These are phyloP conservation scores for Drosophila subobscura DNA, from an alignment of 1,140 invertebrate species.

Conservation along the genomic window DNA sequence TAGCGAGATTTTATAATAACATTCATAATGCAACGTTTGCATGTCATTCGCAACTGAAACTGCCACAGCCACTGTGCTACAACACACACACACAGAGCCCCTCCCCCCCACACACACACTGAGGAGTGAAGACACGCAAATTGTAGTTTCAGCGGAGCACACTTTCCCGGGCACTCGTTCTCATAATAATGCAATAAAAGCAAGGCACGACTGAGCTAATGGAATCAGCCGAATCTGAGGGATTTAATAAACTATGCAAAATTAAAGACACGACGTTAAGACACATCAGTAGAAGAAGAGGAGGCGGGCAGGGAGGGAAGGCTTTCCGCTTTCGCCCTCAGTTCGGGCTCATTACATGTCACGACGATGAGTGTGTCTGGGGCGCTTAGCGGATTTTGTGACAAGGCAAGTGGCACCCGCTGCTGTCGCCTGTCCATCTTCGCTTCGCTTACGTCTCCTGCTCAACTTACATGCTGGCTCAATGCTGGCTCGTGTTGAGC, in stretches of 20 bases:
- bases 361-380: slow-evolving; percentile 28
- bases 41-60: slow-evolving; percentile 64
- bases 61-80: slow-evolving; percentile 4
- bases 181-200: slow-evolving; percentile 45
- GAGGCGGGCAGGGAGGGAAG: too few species aligned
- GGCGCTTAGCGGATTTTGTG: slow-evolving; percentile 53
- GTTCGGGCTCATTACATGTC: slow-evolving; percentile 44
- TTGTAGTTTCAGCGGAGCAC: slow-evolving; percentile 50
- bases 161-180: slow-evolving; percentile 38
- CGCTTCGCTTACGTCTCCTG: too few species aligned
- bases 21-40: slow-evolving; percentile 80
- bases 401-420: slow-evolving; percentile 29
- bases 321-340: not conserved
- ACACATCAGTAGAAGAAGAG: too few species aligned
- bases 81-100: too few species aligned
- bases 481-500: slow-evolving; percentile 24
- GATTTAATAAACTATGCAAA: slow-evolving; percentile 37
- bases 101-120: not conserved
- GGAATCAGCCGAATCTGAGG: slow-evolving; percentile 27
- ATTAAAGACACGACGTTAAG: slow-evolving; percentile 14
- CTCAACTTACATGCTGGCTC: too few species aligned
- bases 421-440: too few species aligned
- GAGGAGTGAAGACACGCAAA: slow-evolving; percentile 37
- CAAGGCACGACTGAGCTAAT: slow-evolving; percentile 24
- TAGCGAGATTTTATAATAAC: slow-evolving; percentile 78